These are phyloP conservation scores for Progne subis DNA, from an alignment of 2,113 vertebrate genomes.

Conservation along the genomic window DNA sequence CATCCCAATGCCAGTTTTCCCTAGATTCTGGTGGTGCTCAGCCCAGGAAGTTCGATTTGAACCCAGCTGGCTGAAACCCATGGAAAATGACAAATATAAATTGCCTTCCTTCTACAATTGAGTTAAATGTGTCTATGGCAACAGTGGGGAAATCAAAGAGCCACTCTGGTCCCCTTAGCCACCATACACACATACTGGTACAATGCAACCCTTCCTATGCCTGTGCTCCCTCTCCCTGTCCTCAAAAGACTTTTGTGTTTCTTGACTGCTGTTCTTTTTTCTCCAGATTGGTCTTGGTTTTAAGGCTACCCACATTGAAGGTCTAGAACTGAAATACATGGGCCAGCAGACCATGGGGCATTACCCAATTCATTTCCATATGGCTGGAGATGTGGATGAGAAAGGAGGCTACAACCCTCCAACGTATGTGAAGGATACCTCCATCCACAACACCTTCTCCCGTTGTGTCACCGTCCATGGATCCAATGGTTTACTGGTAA, in stretches of 20 bases:
- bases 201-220: not conserved
- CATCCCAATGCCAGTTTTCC: not conserved
- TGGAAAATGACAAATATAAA: not conserved
- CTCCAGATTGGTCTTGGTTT: slow-evolving; percentile 87
- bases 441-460: slow-evolving; percentile 95
- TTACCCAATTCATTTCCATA: slow-evolving; percentile 96
- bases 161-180: not conserved
- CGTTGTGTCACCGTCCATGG: slow-evolving; percentile 92
- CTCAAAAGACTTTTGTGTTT: not conserved
- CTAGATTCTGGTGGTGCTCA: not conserved
- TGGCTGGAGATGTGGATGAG: slow-evolving; percentile 91
- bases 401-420: slow-evolving; percentile 88
- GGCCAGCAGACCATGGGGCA: slow-evolving; percentile 96
- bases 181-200: not conserved
- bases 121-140: not conserved
- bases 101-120: not conserved
- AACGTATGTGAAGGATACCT: slow-evolving; percentile 83
- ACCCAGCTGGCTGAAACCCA: not conserved
- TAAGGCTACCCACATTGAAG: slow-evolving; percentile 86
- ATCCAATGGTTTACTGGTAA: slow-evolving; percentile 95
- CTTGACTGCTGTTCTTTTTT: not conserved
- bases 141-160: not conserved
- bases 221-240: not conserved
- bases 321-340: slow-evolving; percentile 91
- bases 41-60: not conserved